Conservation (phyloP, 1,140 invertebrate species). For the Ruditapes philippinarum region DNA sequence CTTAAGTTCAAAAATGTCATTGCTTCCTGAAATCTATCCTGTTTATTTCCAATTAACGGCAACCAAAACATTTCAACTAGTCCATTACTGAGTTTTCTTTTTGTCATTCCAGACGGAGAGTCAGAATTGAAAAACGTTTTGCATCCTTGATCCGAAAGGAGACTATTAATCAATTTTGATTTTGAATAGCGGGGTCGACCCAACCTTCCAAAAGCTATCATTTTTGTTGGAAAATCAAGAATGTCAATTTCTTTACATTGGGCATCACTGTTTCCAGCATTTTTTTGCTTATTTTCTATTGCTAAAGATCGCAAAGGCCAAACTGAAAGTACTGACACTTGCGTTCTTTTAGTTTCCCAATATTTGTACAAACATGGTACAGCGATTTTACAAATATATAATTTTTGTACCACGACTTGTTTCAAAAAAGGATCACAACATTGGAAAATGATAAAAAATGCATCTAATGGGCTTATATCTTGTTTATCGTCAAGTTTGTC, state of each 20-base stretch:
- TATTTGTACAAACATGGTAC: background rate
- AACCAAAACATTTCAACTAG: background rate
- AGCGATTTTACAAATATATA: slow-evolving; percentile 6
- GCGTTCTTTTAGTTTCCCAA: background rate
- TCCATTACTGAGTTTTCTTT: background rate
- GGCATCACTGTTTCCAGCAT: background rate
- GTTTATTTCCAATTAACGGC: background rate
- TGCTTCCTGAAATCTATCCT: background rate
- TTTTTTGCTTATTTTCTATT: background rate
- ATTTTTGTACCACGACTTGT: background rate
- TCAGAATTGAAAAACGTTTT: background rate
- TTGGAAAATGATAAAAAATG: background rate
- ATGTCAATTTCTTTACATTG: background rate
- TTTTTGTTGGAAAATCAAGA: background rate
- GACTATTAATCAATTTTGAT: background rate
- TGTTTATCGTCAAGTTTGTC: background rate
- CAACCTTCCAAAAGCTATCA: background rate
- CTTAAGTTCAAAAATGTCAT: background rate
- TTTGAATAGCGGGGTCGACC: background rate
- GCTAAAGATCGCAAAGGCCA: background rate
- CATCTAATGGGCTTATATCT: background rate
- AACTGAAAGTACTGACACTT: background rate
- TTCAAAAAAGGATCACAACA: slow-evolving; percentile 8
- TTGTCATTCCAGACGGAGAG: background rate
- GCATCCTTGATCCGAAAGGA: background rate